phyloP scores from a whole-genome alignment of 2,797 vertebrate genomes.

The Rhynchonycteris naso region DNA sequence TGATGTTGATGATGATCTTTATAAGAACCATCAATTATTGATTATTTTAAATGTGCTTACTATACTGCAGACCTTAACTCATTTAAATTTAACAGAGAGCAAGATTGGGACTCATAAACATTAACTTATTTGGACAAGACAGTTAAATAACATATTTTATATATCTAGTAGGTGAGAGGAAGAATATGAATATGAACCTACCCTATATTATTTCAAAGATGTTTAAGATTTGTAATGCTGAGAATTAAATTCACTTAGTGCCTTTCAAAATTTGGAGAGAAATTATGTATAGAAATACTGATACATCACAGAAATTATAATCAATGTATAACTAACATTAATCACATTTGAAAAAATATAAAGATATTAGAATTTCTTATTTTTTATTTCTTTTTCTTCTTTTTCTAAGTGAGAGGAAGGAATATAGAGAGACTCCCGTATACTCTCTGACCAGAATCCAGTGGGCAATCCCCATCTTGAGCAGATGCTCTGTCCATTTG shows the following conservation, averaged over 20 bases:
- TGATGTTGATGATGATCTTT: not conserved
- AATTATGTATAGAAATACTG: not conserved
- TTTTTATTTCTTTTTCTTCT: not conserved
- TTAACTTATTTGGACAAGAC: not conserved
- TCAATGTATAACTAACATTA: not conserved
- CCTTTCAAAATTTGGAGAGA: not conserved
- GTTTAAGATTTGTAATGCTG: not conserved
- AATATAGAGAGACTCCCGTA: no score
- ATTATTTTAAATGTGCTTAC: not conserved
- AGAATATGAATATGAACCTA: not conserved
- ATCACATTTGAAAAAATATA: not conserved
- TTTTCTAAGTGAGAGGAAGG: no score
- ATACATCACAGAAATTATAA: not conserved
- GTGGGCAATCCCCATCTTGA: no score
- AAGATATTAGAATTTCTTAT: not conserved
- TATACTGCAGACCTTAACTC: not conserved
- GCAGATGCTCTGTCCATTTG: no score
- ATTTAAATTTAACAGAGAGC: not conserved
- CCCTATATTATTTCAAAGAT: not conserved
- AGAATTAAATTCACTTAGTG: not conserved
- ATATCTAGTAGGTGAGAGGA: not conserved
- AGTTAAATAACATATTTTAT: not conserved
- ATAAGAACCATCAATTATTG: not conserved
- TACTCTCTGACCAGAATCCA: no score
- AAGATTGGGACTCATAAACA: not conserved